Percentiles rank a stretch among this genome's conserved stretches.
phyloP scores from a whole-genome alignment of 2,888 invertebrate genomes.

The Nasonia oneida region DNA sequence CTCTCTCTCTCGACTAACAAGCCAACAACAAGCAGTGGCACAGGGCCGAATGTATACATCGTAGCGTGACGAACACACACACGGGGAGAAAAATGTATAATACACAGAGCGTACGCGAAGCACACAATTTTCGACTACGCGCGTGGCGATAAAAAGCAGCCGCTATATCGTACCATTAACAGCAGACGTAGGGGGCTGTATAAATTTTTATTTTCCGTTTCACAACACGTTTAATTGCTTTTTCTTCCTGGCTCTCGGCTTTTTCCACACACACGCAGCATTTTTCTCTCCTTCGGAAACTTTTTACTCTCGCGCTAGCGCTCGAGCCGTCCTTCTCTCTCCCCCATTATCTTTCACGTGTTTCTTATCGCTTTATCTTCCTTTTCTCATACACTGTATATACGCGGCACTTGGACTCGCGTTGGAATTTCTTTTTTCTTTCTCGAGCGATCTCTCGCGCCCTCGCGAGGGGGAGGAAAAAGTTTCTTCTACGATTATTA shows the following conservation, averaged over 20 bases:
- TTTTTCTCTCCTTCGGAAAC: constrained; percentile 42
- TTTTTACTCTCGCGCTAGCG: constrained; percentile 33
- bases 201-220: constrained; percentile 20
- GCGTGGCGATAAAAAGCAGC: background rate
- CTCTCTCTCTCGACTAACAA: background rate
- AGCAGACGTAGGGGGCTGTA: background rate
- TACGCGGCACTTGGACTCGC: constrained; percentile 24
- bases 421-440: constrained; percentile 19
- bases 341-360: constrained; percentile 58
- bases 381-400: constrained; percentile 11
- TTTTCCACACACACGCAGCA: background rate
- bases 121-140: too few species aligned
- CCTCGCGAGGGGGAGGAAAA: background rate
- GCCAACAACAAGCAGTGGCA: background rate
- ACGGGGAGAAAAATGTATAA: too few species aligned
- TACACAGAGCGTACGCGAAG: too few species aligned
- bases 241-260: constrained; percentile 21
- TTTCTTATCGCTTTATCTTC: constrained; percentile 59
- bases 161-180: background rate
- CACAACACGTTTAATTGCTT: constrained; percentile 46
- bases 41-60: background rate
- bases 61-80: background rate
- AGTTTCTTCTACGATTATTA: constrained; percentile 23
- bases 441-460: background rate
- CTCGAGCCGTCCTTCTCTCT: constrained; percentile 28